A percentile compares a stretch with the other conserved stretches of the same genome.
These are phyloP conservation scores for Muscina levida DNA, from an alignment of 2,888 invertebrate species.

Conservation along the genomic window DNA sequence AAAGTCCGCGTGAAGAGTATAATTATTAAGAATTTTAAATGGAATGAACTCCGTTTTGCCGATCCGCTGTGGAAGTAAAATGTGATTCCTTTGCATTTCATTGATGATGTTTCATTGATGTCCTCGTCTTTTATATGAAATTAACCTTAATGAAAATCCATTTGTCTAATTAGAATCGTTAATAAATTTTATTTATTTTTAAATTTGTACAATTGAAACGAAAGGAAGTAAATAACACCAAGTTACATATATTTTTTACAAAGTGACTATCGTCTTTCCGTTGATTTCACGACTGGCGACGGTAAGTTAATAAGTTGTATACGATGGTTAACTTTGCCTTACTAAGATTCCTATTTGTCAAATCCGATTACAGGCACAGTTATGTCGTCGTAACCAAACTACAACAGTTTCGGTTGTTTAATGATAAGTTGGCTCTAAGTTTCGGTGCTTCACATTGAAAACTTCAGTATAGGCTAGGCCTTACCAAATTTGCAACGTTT, in stretches of 20 bases:
- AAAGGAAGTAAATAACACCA: conserved; percentile 24
- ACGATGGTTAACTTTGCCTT: no score
- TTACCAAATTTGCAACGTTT: no score
- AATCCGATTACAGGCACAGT: no score
- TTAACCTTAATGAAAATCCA: conserved; percentile 15
- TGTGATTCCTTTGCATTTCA: conserved; percentile 24
- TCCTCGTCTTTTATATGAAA: conserved; percentile 18
- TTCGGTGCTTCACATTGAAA: no score
- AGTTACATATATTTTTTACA: conserved; percentile 26
- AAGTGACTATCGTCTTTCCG: no score
- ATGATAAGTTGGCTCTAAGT: no score
- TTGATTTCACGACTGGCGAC: no score
- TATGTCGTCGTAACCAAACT: no score
- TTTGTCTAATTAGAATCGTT: conserved; percentile 8
- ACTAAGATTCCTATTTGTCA: no score
- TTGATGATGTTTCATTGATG: conserved; percentile 14
- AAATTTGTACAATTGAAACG: conserved; percentile 28
- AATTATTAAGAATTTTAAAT: neutral
- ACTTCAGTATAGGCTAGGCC: no score
- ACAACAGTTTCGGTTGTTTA: no score
- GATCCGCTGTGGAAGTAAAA: conserved; percentile 17
- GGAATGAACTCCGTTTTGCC: conserved; percentile 27
- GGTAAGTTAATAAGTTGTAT: no score
- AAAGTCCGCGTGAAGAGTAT: neutral
- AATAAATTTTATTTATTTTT: conserved; percentile 38